Conservation (phyloP, 2,888 invertebrate genomes). For the Belgica antarctica region DNA sequence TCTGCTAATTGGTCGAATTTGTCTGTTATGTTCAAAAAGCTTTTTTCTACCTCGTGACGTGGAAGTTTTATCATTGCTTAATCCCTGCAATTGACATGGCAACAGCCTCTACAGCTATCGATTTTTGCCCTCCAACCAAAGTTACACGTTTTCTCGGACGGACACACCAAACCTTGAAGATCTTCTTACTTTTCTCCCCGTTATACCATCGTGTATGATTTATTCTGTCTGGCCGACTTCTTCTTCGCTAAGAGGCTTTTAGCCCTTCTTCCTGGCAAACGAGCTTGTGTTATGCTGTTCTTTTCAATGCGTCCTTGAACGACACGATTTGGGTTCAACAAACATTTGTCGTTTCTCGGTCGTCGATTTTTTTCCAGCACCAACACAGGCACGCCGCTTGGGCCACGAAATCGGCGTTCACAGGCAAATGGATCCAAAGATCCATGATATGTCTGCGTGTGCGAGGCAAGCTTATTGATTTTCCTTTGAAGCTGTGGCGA, state of each 20-base stretch:
- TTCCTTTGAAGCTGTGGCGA: too few species aligned
- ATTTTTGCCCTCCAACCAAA: not conserved
- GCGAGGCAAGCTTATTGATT: slow-evolving; percentile 12
- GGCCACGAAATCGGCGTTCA: not conserved
- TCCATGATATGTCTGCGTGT: not conserved
- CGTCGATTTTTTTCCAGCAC: not conserved
- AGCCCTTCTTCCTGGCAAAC: not conserved
- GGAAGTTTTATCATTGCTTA: not conserved
- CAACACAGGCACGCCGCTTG: not conserved
- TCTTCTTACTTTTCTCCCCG: too few species aligned
- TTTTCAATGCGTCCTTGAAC: slow-evolving; percentile 38
- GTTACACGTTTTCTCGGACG: not conserved
- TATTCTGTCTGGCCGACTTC: not conserved
- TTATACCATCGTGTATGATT: too few species aligned
- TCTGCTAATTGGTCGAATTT: not conserved
- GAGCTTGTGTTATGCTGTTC: slow-evolving; percentile 2
- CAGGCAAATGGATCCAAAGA: not conserved
- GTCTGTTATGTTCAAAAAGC: not conserved
- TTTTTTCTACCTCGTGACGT: not conserved
- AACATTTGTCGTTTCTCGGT: slow-evolving; percentile 33
- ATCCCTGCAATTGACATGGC: not conserved
- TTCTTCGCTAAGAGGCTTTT: not conserved
- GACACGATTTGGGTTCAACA: slow-evolving; percentile 35
- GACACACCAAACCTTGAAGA: too few species aligned
- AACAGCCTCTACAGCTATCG: not conserved